Evolutionary conservation across 2,888 invertebrate species (phyloP), one percentile per base, ranked within the genome.

Genomic region (Hirtodrosophila trivittata): DNA sequence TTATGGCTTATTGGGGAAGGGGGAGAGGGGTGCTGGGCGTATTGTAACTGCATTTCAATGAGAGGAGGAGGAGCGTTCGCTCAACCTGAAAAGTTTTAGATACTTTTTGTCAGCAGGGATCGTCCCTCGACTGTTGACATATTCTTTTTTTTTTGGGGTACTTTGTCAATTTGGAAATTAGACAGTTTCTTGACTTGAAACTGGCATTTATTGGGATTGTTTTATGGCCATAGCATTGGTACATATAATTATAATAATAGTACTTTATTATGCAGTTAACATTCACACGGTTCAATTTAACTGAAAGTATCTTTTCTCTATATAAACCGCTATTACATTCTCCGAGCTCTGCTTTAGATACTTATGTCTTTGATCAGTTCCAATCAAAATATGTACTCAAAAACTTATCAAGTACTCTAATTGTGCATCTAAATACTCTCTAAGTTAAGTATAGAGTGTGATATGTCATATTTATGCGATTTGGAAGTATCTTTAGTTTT

Each of bases 41-140:
- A 70, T 75, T 46, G 58, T 68, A 51, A 59, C 58, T 64, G 81
- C 65, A 80, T 80, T 77, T 74, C 59, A 78, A 80, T 84, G 69
- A 69, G 81, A 33, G 54, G 46, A 56, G 2, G 18, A 21, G 18
- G 18, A 2, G 18, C 18, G 5, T 21, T 21, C 52, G 57, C 52
- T 41, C 49, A 10, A 50, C 10, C 45, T 41, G 9, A 41, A 13
- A 39, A 47, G 28, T 32, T 39, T 32, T 18, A 38, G 10, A 45
- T 26, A 52, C 42, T 37, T 52, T 26, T 38, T 25, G 25, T 25
- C 4, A 25, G 3, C 25, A 28, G 28, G 28, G 28, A 28, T n/a
- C n/a, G 25, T 6, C 3, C 3, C 4, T 32, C 26, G 42, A 12
- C 38, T 46, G 26, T 39, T 57, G 42, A 47, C 49, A 64, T 56